phyloP scores from a whole-genome alignment of 2,797 vertebrate genomes.

The Hafferia zeledoni region DNA sequence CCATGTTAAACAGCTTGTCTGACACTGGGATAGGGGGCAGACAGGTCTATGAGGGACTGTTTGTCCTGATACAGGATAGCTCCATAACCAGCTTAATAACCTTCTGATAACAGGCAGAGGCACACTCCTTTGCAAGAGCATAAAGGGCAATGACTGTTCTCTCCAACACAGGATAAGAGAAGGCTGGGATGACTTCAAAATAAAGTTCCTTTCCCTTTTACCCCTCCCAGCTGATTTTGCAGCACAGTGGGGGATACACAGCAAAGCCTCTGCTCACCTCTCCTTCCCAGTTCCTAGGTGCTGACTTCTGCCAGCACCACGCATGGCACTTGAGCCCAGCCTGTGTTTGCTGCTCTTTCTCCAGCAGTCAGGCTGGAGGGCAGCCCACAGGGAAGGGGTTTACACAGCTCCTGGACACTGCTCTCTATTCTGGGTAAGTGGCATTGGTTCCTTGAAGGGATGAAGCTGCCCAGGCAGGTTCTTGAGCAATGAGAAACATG shows the following conservation, averaged over 20 bases:
- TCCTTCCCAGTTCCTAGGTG: background rate
- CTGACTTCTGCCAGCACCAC: background rate
- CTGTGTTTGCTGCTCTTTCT: accelerated
- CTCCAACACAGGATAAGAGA: background rate
- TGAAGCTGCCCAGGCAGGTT: background rate
- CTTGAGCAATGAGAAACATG: accelerated
- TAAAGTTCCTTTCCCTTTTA: background rate
- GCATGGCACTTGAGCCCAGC: accelerated
- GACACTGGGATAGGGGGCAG: background rate
- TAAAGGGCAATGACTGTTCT: background rate
- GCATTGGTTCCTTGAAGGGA: background rate
- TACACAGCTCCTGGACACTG: accelerated
- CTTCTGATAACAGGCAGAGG: background rate
- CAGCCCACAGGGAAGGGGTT: background rate
- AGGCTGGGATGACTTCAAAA: background rate
- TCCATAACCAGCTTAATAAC: background rate
- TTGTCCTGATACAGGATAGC: background rate
- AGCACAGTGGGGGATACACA: background rate
- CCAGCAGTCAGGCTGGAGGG: background rate
- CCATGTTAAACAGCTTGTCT: background rate
- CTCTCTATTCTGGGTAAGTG: background rate
- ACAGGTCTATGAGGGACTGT: background rate
- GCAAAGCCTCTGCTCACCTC: background rate
- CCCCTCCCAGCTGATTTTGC: background rate
- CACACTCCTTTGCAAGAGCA: accelerated